Evolutionary conservation across 1,140 invertebrate species (phyloP).

Genomic region (Platorchestia sp.): DNA sequence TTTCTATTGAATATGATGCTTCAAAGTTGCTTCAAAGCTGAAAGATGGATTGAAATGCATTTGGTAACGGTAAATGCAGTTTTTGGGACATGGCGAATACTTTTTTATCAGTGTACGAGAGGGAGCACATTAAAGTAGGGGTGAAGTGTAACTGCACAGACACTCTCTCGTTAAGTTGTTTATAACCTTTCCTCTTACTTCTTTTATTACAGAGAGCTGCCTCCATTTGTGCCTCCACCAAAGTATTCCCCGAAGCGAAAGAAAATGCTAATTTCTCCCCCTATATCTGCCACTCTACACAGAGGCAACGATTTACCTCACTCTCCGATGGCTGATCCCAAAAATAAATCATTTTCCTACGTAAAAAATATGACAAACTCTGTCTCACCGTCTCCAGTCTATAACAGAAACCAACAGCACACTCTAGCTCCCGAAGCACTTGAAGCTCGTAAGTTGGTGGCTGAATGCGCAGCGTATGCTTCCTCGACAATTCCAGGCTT

Average conservation of each 20-base stretch:
- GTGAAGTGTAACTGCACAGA: not conserved
- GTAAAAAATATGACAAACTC: not conserved
- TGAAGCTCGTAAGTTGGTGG: slow-evolving; percentile 62
- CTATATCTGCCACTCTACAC: slow-evolving; percentile 66
- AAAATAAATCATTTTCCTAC: slow-evolving; percentile 4
- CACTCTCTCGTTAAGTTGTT: not conserved
- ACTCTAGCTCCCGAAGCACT: slow-evolving; percentile 24
- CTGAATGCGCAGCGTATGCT: slow-evolving; percentile 65
- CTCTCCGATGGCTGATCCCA: slow-evolving; percentile 52
- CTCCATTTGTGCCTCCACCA: slow-evolving; percentile 61
- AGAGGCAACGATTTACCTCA: slow-evolving; percentile 63
- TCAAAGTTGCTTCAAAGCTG: not conserved
- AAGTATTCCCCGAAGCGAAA: slow-evolving; percentile 62
- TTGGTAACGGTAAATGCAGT: not conserved
- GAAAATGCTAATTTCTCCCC: slow-evolving; percentile 67
- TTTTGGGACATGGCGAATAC: not conserved
- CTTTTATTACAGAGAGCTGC: slow-evolving; percentile 29
- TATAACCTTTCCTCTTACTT: not conserved
- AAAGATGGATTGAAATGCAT: not conserved
- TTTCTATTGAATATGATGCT: not conserved
- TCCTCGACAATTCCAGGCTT: slow-evolving; percentile 61
- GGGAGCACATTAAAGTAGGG: not conserved
- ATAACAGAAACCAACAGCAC: not conserved
- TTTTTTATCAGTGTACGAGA: not conserved
- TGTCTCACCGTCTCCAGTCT: not conserved